Evolutionary conservation across 2,797 vertebrate species (phyloP), one percentile per base, ranked within the genome.

Genomic region (Anguilla marmorata): DNA sequence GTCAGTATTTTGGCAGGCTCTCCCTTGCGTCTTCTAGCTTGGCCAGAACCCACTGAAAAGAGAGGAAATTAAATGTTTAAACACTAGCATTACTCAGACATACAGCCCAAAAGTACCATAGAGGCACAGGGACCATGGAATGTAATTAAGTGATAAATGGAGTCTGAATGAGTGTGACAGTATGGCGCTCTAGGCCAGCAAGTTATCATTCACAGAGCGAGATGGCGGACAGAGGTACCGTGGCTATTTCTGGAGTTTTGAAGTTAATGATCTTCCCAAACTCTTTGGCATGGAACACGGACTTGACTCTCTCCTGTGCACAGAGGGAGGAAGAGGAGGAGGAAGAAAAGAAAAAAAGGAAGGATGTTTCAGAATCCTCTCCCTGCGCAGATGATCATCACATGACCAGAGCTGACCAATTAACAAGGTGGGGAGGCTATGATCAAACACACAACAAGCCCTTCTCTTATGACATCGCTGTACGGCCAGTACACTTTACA

Each of bases 231-330:
- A 27, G 52, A 91, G 93, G 96, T 95, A 99, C 98, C 96, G 95
- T 97, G 89, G 98, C 98, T 91, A 99, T 95, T 89, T 98, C 97
- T 52, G 97, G 94, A 87, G 94, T 97, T 95, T 88, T 97, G 93
- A 99, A 99, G 94, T 99, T 99, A 93, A 99, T 97, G 92, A 99
- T 99, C 96, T 99, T 99, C 90, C 98, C 98, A 95, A 98, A 99
- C 94, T 99, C 98, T 94, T 98, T 99, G 94, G 98, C 97, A 89
- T 99, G 98, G 91, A 99, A 99, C 89, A 99, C 98, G 86, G 98
- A 99, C 89, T 98, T 99, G 1, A 99, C 98, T 90, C 98, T 96
- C 93, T 99, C 98, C 98, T 99, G 93, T 37, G 93, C 88, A 88
- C 86, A 86, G 0, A 84, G n/a, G 76, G 2, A 88, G 83, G 3